Percentiles rank a stretch among this genome's conserved stretches.
phyloP scores from a whole-genome alignment of 2,113 vertebrate genomes.

The Amphiprion ocellaris region DNA sequence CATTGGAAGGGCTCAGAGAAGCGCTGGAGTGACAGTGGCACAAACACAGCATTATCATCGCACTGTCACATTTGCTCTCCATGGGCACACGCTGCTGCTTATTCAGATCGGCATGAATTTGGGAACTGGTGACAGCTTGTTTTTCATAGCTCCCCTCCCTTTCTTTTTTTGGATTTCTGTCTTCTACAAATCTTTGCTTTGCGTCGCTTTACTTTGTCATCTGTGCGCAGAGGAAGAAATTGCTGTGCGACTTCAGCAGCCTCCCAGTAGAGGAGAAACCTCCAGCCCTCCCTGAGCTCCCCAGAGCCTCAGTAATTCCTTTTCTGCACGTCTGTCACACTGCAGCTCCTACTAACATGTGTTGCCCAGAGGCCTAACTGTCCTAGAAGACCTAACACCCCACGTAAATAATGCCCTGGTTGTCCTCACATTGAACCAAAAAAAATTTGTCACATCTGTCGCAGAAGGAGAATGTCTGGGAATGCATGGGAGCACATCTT shows the following conservation, averaged over 20 bases:
- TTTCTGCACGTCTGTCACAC: slow-evolving; percentile 63
- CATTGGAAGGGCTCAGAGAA: slow-evolving; percentile 65
- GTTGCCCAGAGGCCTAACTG: slow-evolving; percentile 61
- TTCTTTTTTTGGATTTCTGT: slow-evolving; percentile 62
- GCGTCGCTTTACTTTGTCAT: slow-evolving; percentile 67
- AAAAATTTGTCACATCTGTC: slow-evolving; percentile 48
- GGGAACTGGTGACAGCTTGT: slow-evolving; percentile 70
- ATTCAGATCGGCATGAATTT: slow-evolving; percentile 70
- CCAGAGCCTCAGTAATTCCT: slow-evolving; percentile 65
- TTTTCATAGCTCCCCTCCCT: slow-evolving; percentile 46
- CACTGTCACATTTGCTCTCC: slow-evolving; percentile 70
- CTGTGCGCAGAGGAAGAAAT: slow-evolving; percentile 53
- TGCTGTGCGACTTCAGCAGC: slow-evolving; percentile 54
- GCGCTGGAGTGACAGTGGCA: slow-evolving; percentile 68
- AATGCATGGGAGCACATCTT: slow-evolving; percentile 30
- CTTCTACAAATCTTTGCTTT: slow-evolving; percentile 73
- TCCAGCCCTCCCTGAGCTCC: slow-evolving; percentile 58
- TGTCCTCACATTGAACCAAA: slow-evolving; percentile 44
- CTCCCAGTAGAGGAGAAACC: slow-evolving; percentile 59
- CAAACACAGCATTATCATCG: slow-evolving; percentile 75
- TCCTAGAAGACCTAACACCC: slow-evolving; percentile 60
- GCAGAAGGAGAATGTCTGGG: slow-evolving; percentile 17
- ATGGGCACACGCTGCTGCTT: slow-evolving; percentile 55
- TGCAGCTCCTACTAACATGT: slow-evolving; percentile 48
- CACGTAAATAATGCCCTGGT: slow-evolving; percentile 53